Evolutionary conservation across 53 echinoderm and acorn worm genomes (phyloP).

Genomic region (Apostichopus leukothele): DNA sequence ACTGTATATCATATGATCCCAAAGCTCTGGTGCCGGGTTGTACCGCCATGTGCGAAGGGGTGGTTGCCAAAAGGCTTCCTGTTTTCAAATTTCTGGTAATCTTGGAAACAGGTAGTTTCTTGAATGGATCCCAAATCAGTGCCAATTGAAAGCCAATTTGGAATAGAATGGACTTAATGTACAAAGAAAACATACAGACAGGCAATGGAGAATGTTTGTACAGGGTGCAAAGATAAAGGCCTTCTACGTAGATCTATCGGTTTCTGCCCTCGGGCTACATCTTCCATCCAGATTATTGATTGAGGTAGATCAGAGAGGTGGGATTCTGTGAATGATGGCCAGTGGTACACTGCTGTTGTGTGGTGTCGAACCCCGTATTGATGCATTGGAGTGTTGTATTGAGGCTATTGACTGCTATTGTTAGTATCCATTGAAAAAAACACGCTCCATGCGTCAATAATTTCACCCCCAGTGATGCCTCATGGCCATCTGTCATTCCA

Average conservation of each 20-base stretch:
- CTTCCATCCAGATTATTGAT: background rate
- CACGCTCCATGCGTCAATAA: background rate
- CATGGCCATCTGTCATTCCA: slow-evolving; percentile 3
- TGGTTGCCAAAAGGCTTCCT: too few species aligned
- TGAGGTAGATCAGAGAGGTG: background rate
- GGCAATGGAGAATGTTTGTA: background rate
- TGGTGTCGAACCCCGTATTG: background rate
- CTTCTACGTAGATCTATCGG: background rate
- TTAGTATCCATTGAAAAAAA: background rate
- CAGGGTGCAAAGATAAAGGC: background rate
- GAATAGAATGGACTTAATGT: too few species aligned
- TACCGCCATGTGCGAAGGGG: too few species aligned
- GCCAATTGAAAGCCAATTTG: too few species aligned
- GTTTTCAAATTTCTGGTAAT: too few species aligned
- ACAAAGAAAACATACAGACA: background rate
- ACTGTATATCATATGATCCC: too few species aligned
- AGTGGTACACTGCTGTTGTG: too few species aligned
- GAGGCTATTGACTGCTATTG: background rate
- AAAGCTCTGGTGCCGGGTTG: too few species aligned
- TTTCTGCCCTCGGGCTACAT: background rate
- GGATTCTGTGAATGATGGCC: background rate
- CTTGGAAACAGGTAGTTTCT: too few species aligned
- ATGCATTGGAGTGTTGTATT: background rate
- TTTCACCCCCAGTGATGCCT: background rate
- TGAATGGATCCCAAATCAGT: too few species aligned